phyloP scores from a whole-genome alignment of 2,888 invertebrate genomes.

The Chrysolina haemoptera region DNA sequence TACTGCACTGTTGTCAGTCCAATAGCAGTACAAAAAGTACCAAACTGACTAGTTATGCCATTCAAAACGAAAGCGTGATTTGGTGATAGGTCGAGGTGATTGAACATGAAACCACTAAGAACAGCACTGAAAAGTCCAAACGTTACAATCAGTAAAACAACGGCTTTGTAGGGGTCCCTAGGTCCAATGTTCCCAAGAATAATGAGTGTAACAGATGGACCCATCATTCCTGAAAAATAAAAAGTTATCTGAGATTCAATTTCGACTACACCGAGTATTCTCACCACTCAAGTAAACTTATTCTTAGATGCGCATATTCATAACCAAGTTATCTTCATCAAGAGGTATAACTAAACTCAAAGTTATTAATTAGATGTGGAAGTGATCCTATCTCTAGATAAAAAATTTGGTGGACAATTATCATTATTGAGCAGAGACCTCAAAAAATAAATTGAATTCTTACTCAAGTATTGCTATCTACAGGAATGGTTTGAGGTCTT shows the following conservation, averaged over 20 bases:
- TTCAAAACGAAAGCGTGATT: slow-evolving; percentile 10
- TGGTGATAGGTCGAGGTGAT: slow-evolving; percentile 10
- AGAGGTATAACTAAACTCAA: too few relatives aligned
- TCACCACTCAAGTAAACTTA: too few relatives aligned
- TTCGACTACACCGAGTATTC: too few relatives aligned
- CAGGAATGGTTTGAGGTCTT: too few relatives aligned
- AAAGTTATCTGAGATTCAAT: neutral
- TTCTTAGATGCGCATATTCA: too few relatives aligned
- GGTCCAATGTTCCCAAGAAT: neutral
- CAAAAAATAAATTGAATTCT: too few relatives aligned
- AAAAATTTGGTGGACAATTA: too few relatives aligned
- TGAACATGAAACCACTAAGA: slow-evolving; percentile 3
- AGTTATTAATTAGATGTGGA: too few relatives aligned
- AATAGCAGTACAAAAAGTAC: neutral
- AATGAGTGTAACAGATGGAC: neutral
- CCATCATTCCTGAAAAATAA: neutral
- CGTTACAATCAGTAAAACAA: neutral
- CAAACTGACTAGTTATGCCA: slow-evolving; percentile 3
- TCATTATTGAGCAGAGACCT: too few relatives aligned
- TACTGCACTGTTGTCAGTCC: neutral
- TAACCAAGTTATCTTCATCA: too few relatives aligned
- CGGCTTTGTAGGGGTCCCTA: neutral
- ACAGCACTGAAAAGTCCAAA: neutral
- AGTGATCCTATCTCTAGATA: too few relatives aligned
- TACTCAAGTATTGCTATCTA: too few relatives aligned